Evolutionary conservation across 2,888 invertebrate genomes (phyloP).

Genomic region (Ectropis crepuscularia): DNA sequence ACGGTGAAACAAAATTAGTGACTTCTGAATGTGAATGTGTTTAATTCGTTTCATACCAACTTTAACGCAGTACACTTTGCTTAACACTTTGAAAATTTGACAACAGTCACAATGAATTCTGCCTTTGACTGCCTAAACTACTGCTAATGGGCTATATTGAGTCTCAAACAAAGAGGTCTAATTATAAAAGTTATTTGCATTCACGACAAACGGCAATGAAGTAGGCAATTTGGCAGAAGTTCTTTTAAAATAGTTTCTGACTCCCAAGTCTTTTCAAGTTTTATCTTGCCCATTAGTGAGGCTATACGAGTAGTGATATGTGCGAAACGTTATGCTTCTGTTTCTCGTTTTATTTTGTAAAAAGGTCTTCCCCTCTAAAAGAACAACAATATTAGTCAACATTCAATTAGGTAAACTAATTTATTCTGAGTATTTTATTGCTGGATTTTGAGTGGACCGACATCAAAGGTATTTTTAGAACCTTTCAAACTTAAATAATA

Average conservation of each 20-base stretch:
- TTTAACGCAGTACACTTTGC: too few relatives aligned
- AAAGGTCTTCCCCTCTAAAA: background rate
- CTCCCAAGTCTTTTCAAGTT: conserved; percentile 7
- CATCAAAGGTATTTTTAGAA: too few relatives aligned
- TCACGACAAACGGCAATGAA: conserved; percentile 5
- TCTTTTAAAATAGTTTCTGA: conserved; percentile 16
- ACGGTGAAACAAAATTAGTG: too few relatives aligned
- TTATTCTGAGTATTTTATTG: too few relatives aligned
- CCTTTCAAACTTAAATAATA: too few relatives aligned
- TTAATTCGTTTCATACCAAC: too few relatives aligned
- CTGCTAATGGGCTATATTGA: background rate
- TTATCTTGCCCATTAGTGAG: conserved; percentile 4
- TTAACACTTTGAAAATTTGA: too few relatives aligned
- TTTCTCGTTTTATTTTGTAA: background rate
- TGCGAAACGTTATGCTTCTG: background rate
- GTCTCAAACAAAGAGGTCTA: conserved; percentile 3
- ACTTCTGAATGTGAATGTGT: too few relatives aligned
- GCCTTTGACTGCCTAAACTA: background rate
- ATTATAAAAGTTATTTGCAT: conserved; percentile 4
- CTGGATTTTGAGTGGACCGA: too few relatives aligned
- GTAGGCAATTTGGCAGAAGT: conserved; percentile 23
- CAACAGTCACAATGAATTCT: background rate
- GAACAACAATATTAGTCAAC: too few relatives aligned
- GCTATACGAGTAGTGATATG: background rate
- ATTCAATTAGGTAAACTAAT: too few relatives aligned